Conservation (phyloP, 2,888 invertebrate species). For the Synanthedon andrenaeformis region DNA sequence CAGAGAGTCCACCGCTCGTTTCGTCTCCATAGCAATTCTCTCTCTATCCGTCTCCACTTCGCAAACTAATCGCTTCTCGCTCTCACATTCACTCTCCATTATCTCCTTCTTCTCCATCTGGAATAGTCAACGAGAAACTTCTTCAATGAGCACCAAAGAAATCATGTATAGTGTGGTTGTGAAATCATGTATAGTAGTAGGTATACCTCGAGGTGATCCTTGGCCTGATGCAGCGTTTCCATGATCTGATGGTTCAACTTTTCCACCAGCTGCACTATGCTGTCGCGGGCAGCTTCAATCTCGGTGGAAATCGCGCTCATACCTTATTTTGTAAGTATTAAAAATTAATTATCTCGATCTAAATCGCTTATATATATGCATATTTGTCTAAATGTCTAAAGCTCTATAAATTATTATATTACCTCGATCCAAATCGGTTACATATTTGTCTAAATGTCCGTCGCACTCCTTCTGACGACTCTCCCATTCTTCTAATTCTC, state of each 20-base stretch:
- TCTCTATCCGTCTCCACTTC: constrained; percentile 11
- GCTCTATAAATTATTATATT: no score
- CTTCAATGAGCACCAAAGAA: not conserved
- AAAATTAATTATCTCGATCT: not conserved
- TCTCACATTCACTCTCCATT: constrained; percentile 11
- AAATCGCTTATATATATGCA: constrained; percentile 16
- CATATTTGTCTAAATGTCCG: no score
- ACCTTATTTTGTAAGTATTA: constrained; percentile 15
- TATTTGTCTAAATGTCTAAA: no score
- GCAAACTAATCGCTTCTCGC: constrained; percentile 9
- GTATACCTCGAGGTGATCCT: constrained; percentile 24
- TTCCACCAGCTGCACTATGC: constrained; percentile 29
- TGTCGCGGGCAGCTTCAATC: constrained; percentile 29
- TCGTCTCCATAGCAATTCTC: constrained; percentile 11
- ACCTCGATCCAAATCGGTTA: no score
- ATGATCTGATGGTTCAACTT: constrained; percentile 23
- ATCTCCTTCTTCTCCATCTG: constrained; percentile 22
- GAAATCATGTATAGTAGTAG: no score
- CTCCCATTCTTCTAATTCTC: constrained; percentile 28
- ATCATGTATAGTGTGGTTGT: no score
- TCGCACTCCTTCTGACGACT: constrained; percentile 22
- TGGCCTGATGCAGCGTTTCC: constrained; percentile 14
- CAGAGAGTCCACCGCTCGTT: constrained; percentile 14
- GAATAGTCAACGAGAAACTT: constrained; percentile 1
- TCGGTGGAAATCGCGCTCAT: constrained; percentile 28